These are phyloP conservation scores for Toxostoma redivivum DNA, from an alignment of 2,113 vertebrate species.

Conservation along the genomic window DNA sequence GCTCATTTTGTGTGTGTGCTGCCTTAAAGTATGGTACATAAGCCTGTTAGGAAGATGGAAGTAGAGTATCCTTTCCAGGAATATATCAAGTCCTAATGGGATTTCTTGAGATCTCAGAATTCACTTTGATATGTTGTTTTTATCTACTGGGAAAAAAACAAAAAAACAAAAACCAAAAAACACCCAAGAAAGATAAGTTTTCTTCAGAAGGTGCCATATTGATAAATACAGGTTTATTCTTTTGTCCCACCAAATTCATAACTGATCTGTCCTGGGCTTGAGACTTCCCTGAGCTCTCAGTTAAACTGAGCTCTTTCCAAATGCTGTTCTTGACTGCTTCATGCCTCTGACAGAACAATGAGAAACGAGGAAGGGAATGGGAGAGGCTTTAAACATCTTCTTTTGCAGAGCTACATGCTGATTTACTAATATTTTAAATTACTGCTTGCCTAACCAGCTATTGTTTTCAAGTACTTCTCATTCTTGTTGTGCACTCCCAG, in stretches of 20 bases:
- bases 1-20: accelerated
- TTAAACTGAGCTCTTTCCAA: not conserved
- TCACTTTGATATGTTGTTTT: not conserved
- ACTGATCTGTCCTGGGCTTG: not conserved
- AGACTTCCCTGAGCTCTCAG: not conserved
- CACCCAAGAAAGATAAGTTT: accelerated
- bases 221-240: not conserved
- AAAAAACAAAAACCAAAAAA: not conserved
- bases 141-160: not conserved
- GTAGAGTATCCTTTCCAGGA: not conserved
- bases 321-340: not conserved
- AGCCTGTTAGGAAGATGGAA: not conserved
- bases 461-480: not conserved
- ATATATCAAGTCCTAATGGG: not conserved
- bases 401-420: not conserved
- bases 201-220: not conserved
- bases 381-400: not conserved
- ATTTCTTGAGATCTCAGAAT: not conserved
- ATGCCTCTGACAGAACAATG: not conserved
- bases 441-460: not conserved
- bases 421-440: not conserved
- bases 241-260: not conserved
- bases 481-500: not conserved
- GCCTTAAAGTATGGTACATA: not conserved
- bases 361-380: not conserved